Percentiles rank a stretch among this genome's conserved stretches.
These are phyloP conservation scores for Channa striata DNA, from an alignment of 2,797 vertebrate genomes.

Conservation along the genomic window DNA sequence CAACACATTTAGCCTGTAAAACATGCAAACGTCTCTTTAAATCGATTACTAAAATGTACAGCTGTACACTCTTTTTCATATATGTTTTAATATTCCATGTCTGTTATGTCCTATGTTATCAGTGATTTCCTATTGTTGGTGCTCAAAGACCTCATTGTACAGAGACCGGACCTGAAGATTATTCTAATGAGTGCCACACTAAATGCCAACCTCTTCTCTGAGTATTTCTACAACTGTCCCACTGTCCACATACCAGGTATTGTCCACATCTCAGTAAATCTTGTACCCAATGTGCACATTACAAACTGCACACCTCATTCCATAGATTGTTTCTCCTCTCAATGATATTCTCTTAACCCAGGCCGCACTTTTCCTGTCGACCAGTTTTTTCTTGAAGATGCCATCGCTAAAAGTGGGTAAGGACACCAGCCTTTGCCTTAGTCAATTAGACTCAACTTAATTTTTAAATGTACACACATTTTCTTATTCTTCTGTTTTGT, in stretches of 20 bases:
- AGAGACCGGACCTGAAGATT: slow-evolving; percentile 92
- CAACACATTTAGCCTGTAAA: background rate
- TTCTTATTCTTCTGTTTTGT: background rate
- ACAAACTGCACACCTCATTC: background rate
- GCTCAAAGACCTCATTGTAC: slow-evolving; percentile 91
- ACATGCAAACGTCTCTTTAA: background rate
- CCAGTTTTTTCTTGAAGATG: slow-evolving; percentile 97
- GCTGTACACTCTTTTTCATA: background rate
- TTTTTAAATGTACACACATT: background rate
- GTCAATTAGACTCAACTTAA: background rate
- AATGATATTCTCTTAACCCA: slow-evolving; percentile 60
- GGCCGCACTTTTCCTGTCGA: slow-evolving; percentile 96
- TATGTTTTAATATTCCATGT: background rate
- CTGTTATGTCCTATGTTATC: slow-evolving; percentile 3
- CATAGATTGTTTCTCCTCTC: fast-evolving
- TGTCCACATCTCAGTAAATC: background rate
- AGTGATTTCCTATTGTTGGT: slow-evolving; percentile 98
- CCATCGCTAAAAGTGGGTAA: slow-evolving; percentile 90
- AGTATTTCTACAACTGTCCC: slow-evolving; percentile 92
- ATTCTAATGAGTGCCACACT: slow-evolving; percentile 98
- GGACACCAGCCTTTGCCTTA: background rate
- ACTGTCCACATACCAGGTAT: slow-evolving; percentile 94
- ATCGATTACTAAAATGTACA: background rate
- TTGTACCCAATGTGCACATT: background rate
- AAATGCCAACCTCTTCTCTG: slow-evolving; percentile 94